Evolutionary conservation across 2,888 invertebrate species (phyloP).

Genomic region (Dioctria rufipes): DNA sequence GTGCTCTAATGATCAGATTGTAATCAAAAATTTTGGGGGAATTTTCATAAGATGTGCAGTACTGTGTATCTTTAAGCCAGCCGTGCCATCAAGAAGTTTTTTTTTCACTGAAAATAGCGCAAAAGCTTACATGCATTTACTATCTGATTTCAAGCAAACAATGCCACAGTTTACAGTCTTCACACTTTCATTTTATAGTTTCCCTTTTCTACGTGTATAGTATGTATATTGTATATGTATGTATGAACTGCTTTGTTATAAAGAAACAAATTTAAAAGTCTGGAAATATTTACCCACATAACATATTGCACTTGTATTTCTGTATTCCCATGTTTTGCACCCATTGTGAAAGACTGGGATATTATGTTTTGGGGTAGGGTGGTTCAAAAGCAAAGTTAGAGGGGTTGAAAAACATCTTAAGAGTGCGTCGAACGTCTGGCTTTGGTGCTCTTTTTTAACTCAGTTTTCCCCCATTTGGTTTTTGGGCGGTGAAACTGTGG

Average conservation of each 20-base stretch:
- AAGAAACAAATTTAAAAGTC: neutral
- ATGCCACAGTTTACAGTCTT: no score
- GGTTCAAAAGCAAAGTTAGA: neutral
- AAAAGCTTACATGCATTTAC: no score
- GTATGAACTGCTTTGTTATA: neutral
- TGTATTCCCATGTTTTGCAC: neutral
- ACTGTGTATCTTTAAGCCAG: no score
- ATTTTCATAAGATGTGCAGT: no score
- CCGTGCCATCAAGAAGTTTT: no score
- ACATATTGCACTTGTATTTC: neutral
- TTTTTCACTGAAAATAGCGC: no score
- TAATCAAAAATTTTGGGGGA: no score
- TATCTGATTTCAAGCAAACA: no score
- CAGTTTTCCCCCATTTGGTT: neutral
- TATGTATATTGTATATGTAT: no score
- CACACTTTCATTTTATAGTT: no score
- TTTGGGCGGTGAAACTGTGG: neutral
- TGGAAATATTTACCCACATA: neutral
- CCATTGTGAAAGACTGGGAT: neutral
- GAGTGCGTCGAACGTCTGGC: conserved; percentile 54
- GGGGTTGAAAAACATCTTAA: conserved; percentile 48
- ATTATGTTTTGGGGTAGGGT: neutral
- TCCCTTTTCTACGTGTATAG: no score
- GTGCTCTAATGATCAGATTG: no score
- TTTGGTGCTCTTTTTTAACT: neutral